Base-by-base conservation (phyloP, 2,113 vertebrate species). In the Lophochroa leadbeateri region DNA sequence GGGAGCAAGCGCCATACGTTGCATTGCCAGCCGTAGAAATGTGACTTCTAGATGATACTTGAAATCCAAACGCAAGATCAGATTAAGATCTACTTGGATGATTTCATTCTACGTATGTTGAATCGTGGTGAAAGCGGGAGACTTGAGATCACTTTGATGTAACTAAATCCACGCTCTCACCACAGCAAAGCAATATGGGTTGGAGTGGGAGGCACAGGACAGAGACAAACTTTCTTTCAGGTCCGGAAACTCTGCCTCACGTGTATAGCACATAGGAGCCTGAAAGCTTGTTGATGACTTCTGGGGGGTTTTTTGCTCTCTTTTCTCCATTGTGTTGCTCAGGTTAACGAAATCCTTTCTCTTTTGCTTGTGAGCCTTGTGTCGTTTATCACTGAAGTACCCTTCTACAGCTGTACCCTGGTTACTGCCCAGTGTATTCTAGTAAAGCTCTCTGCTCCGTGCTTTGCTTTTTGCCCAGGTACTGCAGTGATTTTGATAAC, bases 211-310 rank as follows among this genome's bases (percentile, higher is more conserved):
- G 94, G 83, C n/a, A 11, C 13, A 3, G 50, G 64, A 46, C n/a
- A 79, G 65, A 83, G n/a, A 64, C 4, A 75, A 80, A 82, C 76
- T 77, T 86, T 33, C 71, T 95, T 79, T 94, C 17, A 50, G 77
- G 69, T 75, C 64, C 27, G 91, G 95, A 97, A 97, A 89, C 35
- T 70, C 49, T 83, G 83, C 50, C 86, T 95, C 74, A 68, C n/a
- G 16, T 70, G 55, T 67, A 35, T 53, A 68, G 60, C 12, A 2
- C 6, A 2, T 70, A 72, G 78, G 60, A 71, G 65, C 60, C 80
- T 41, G 72, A 88, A 83, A 81, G 10, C 33, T 71, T 84, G 37
- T 41, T 75, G 83, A 86, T 86, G 68, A 63, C 53, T 86, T 85
- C 2, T 0, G 2, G 63, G 52, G 17, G 0, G 2, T 5, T 44